Conservation (phyloP, 2,888 invertebrate species). For the Serripes groenlandicus region DNA sequence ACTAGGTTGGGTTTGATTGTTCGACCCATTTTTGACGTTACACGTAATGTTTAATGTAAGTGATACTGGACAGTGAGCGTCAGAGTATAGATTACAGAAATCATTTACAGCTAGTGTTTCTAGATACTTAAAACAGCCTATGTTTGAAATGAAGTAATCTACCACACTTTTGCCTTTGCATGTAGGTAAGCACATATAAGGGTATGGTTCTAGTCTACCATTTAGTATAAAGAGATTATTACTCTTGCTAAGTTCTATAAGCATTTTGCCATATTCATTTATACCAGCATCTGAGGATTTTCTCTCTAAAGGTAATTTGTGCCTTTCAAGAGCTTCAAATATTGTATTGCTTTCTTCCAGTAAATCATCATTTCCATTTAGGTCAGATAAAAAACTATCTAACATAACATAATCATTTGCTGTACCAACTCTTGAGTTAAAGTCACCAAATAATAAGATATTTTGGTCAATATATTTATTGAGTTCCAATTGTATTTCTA, state of each 20-base stretch:
- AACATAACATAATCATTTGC: neutral
- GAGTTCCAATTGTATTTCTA: slow-evolving; percentile 9
- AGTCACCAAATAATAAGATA: slow-evolving; percentile 12
- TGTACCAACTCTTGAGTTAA: neutral
- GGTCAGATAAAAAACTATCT: slow-evolving; percentile 7
- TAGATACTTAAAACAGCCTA: neutral
- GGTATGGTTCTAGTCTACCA: neutral
- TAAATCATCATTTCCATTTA: neutral
- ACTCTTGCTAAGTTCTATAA: slow-evolving; percentile 9
- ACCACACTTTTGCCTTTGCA: slow-evolving; percentile 1
- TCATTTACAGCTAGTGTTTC: neutral
- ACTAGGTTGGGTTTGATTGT: too few species aligned
- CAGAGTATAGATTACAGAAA: slow-evolving; percentile 11
- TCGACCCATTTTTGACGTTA: too few species aligned
- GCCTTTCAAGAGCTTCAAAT: neutral
- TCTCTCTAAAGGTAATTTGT: neutral
- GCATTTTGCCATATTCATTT: slow-evolving; percentile 7
- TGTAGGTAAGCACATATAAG: neutral
- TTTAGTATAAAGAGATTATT: slow-evolving; percentile 19
- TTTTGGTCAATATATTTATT: neutral
- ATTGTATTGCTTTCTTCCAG: neutral
- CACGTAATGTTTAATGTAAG: too few species aligned
- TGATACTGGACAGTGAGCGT: too few species aligned
- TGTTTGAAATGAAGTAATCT: slow-evolving; percentile 12
- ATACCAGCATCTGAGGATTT: slow-evolving; percentile 4